Conservation (phyloP, 2,113 vertebrate genomes). For the Nerophis ophidion region DNA sequence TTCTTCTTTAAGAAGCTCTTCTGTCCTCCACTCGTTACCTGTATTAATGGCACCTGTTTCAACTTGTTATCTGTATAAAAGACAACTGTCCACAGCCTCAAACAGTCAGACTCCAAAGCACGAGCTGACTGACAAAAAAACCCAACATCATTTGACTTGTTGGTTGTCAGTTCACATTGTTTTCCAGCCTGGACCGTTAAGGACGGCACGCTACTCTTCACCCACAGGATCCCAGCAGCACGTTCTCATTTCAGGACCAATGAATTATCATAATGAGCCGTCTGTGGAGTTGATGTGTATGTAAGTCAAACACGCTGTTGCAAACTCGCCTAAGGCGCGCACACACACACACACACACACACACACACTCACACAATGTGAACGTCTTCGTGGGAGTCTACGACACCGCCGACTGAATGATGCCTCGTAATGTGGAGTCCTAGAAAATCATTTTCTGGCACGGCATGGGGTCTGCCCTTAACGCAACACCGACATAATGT, state of each 20-base stretch:
- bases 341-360: conserved; percentile 2
- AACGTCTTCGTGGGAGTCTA: conserved; percentile 16
- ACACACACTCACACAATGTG: neutral
- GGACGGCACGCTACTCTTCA: conserved; percentile 13
- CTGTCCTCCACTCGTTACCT: too few relatives aligned
- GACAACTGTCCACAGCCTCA: too few relatives aligned
- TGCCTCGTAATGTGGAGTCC: conserved; percentile 23
- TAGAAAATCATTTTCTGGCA: conserved; percentile 31
- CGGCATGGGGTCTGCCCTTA: conserved; percentile 7
- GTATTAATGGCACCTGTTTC: too few relatives aligned
- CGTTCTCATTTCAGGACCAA: conserved; percentile 40
- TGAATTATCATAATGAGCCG: conserved; percentile 54
- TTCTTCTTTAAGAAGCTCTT: too few relatives aligned
- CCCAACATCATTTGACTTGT: conserved; percentile 16
- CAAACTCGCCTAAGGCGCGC: conserved; percentile 25
- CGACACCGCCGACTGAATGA: conserved; percentile 32
- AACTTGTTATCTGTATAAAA: too few relatives aligned
- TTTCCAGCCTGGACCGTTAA: conserved; percentile 6
- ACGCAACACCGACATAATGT: neutral
- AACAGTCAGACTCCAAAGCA: too few relatives aligned
- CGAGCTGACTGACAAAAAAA: neutral
- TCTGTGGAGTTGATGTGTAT: conserved; percentile 30
- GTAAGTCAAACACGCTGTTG: conserved; percentile 33
- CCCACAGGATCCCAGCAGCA: conserved; percentile 30
- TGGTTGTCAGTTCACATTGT: neutral